Conservation (phyloP, 2,797 vertebrate species). For the Denticeps clupeoides region DNA sequence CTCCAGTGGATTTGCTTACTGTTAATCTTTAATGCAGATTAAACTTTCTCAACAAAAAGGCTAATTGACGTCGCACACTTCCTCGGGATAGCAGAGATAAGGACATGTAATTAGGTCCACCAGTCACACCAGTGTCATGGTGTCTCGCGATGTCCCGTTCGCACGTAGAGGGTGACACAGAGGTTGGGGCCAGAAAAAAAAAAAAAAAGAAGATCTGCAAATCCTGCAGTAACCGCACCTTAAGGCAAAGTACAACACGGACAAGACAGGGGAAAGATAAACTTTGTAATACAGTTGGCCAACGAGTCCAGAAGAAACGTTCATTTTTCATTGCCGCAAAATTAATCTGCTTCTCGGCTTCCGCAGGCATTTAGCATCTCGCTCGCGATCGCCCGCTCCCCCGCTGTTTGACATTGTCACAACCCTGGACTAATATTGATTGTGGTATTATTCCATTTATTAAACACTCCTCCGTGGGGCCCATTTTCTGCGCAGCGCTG, state of each 20-base stretch:
- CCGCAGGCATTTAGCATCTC: constrained; percentile 33
- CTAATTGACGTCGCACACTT: constrained; percentile 33
- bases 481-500: constrained; percentile 18
- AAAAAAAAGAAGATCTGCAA: constrained; percentile 1
- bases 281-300: constrained; percentile 16
- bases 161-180: not conserved
- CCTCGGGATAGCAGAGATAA: constrained; percentile 35
- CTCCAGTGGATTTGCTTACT: constrained; percentile 37
- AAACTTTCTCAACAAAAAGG: constrained; percentile 52
- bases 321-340: constrained; percentile 33
- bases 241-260: constrained; percentile 8
- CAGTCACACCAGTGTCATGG: constrained; percentile 15
- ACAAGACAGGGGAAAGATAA: constrained; percentile 8
- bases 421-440: constrained; percentile 44
- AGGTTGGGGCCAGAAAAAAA: not conserved
- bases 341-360: constrained; percentile 21
- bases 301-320: constrained; percentile 17
- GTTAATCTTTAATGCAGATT: constrained; percentile 51
- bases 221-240: constrained; percentile 4
- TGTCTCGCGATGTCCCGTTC: constrained; percentile 1
- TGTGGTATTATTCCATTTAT: constrained; percentile 54
- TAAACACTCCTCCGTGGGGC: constrained; percentile 40
- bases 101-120: constrained; percentile 40
- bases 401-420: constrained; percentile 44
- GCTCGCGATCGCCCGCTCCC: constrained; percentile 39